Evolutionary conservation across 2,888 invertebrate genomes (phyloP).

Genomic region (Trichogramma evanescens): DNA sequence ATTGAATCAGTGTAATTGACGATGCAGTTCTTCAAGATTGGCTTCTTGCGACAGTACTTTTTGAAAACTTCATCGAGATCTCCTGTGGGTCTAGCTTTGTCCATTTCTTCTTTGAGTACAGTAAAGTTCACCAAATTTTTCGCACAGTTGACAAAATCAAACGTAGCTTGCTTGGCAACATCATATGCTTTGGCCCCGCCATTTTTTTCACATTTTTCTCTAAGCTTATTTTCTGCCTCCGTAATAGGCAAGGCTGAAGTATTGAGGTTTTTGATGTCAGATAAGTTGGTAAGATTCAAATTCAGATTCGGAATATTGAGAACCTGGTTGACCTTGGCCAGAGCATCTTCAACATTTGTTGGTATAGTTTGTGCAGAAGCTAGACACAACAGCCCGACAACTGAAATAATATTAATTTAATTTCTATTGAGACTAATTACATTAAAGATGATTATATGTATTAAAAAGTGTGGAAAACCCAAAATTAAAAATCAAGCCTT

Average conservation of each 20-base stretch:
- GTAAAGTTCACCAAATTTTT: slow-evolving; percentile 55
- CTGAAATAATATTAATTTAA: slow-evolving; percentile 1
- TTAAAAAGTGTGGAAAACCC: too few relatives aligned
- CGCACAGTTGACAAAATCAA: slow-evolving; percentile 52
- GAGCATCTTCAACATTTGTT: slow-evolving; percentile 16
- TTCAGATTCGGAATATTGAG: slow-evolving; percentile 3
- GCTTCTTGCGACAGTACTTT: slow-evolving; percentile 65
- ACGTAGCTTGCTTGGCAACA: slow-evolving; percentile 49
- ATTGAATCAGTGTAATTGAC: slow-evolving; percentile 53
- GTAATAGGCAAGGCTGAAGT: slow-evolving; percentile 35
- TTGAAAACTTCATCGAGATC: slow-evolving; percentile 65
- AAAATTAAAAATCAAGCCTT: too few relatives aligned
- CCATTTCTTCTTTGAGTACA: slow-evolving; percentile 59
- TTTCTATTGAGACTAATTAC: too few relatives aligned
- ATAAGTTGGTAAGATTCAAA: slow-evolving; percentile 10
- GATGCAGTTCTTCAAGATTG: slow-evolving; percentile 57
- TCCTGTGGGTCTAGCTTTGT: slow-evolving; percentile 62
- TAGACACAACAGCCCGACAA: not conserved
- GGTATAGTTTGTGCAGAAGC: slow-evolving; percentile 1
- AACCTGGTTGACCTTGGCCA: slow-evolving; percentile 19
- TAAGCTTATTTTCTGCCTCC: slow-evolving; percentile 51
- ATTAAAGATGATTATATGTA: too few relatives aligned
- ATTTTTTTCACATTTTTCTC: slow-evolving; percentile 61
- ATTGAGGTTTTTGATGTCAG: slow-evolving; percentile 35
- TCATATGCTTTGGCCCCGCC: slow-evolving; percentile 54